Conservation (phyloP, 2,113 vertebrate species). For the Heloderma charlesbogerti region DNA sequence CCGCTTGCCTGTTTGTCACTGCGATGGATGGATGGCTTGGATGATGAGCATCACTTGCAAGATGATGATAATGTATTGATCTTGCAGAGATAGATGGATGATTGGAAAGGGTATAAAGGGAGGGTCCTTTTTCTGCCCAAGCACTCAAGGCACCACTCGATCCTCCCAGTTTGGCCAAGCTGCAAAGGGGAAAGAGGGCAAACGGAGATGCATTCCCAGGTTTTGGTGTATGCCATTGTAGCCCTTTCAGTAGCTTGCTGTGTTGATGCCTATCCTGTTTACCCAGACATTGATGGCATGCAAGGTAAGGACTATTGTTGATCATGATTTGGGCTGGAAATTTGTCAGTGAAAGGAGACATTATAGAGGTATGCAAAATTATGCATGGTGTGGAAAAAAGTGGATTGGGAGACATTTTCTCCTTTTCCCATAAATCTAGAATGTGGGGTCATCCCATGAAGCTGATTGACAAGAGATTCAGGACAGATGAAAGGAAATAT, state of each 20-base stretch:
- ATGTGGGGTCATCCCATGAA: too few relatives aligned
- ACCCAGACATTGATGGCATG: slow-evolving; percentile 69
- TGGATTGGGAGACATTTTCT: too few relatives aligned
- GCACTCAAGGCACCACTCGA: not conserved
- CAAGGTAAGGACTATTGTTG: slow-evolving; percentile 51
- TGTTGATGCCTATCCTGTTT: slow-evolving; percentile 73
- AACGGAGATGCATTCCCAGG: slow-evolving; percentile 71
- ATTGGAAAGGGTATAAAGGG: slow-evolving; percentile 36
- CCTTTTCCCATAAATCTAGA: too few relatives aligned
- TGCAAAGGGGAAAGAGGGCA: slow-evolving; percentile 61
- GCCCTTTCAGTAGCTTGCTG: slow-evolving; percentile 70
- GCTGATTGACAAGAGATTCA: too few relatives aligned
- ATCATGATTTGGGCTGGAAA: too few relatives aligned
- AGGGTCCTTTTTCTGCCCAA: accelerated
- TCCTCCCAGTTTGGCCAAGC: not conserved
- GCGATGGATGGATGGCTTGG: slow-evolving; percentile 75
- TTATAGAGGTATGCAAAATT: too few relatives aligned
- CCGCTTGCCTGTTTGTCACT: slow-evolving; percentile 66
- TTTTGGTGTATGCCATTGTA: slow-evolving; percentile 68
- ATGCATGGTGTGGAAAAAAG: too few relatives aligned
- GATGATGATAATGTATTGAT: slow-evolving; percentile 80
- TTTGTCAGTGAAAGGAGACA: not conserved
- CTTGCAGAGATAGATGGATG: not conserved
- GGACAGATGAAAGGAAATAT: too few relatives aligned
- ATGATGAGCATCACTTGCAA: slow-evolving; percentile 62